Conservation (phyloP, 2,888 invertebrate species). For the Masnerella sp. region DNA sequence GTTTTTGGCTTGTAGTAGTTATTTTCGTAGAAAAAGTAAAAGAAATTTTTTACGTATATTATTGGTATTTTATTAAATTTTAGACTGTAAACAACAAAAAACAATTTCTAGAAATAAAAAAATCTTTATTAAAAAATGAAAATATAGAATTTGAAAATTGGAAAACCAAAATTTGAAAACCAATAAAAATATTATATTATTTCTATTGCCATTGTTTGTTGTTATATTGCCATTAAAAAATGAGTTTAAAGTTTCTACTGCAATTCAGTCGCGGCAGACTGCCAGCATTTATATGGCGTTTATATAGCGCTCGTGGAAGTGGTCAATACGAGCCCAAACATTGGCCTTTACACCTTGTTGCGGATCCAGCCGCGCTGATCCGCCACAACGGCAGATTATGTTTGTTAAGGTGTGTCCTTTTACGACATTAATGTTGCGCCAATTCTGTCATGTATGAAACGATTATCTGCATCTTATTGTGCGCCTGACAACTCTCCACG, state of each 20-base stretch:
- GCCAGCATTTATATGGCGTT: constrained; percentile 2
- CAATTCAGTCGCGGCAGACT: too few relatives aligned
- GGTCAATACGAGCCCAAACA: constrained; percentile 44
- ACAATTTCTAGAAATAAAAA: too few relatives aligned
- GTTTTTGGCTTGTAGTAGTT: too few relatives aligned
- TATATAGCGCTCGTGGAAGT: constrained; percentile 25
- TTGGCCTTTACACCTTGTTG: constrained; percentile 32
- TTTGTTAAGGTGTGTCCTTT: constrained; percentile 19
- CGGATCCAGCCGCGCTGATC: constrained; percentile 37
- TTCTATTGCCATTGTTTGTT: constrained; percentile 1
- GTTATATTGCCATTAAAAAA: constrained; percentile 29
- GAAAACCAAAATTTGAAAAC: too few relatives aligned
- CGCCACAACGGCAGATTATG: constrained; percentile 42
- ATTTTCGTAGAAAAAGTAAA: too few relatives aligned
- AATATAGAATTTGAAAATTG: too few relatives aligned
- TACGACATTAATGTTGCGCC: constrained; percentile 36
- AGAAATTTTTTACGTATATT: too few relatives aligned
- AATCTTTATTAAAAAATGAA: too few relatives aligned
- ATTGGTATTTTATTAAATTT: too few relatives aligned
- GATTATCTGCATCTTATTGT: constrained; percentile 47
- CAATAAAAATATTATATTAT: too few relatives aligned
- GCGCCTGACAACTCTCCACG: constrained; percentile 16
- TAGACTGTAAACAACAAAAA: too few relatives aligned
- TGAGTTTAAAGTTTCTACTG: too few relatives aligned
- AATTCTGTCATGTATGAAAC: constrained; percentile 41